Base-by-base conservation (phyloP, 1,140 invertebrate species). In the Elymnias hypermnestra region DNA sequence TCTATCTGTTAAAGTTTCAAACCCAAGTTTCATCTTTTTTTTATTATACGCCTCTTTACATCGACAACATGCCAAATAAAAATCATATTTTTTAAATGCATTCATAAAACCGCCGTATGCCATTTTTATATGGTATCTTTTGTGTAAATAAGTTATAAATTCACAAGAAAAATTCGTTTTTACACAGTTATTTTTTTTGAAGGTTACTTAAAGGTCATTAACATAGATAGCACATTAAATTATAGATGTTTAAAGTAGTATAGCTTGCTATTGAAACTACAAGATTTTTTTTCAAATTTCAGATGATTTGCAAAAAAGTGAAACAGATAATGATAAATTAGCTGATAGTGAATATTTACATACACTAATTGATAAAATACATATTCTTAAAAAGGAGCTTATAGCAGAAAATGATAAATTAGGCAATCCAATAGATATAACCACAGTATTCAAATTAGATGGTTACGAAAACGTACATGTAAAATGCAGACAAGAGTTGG, bases 361-460 rank as follows among this genome's bases (percentile, higher is more conserved):
- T 37, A 82, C 81, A 0, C 21, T 86, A 2, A 88, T 89, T 42
- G 88, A 89, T 55, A 88, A 89, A 60, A 88, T 89, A 49, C 83
- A 89, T 43, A 86, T 86, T 13, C 55, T 90, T 0, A 89, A 89
- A 45, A 88, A 89, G 45, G 73, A 89, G 39, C 42, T 90, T 0
- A 79, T 87, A 12, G 66, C 69, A 0, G 88, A 87, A 61, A 90
- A 90, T 59, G 79, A 87, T 0, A 88, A 87, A 48, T 61, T 87
- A 0, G 77, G 83, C n/a, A 85, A 72, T 52, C 88, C 89, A 0
- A 69, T 89, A 18, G 89, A 90, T 44, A 70, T 90, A 2, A 64
- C 70, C 0, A 78, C 84, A 6, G 72, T 89, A 3, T 87, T 90
- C 40, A 83, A 74, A 87, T 45, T 78, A 15, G 69, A 78, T 9